These are phyloP conservation scores for Rousettus leschenaultii DNA, from an alignment of 2,113 vertebrate genomes.

Conservation along the genomic window DNA sequence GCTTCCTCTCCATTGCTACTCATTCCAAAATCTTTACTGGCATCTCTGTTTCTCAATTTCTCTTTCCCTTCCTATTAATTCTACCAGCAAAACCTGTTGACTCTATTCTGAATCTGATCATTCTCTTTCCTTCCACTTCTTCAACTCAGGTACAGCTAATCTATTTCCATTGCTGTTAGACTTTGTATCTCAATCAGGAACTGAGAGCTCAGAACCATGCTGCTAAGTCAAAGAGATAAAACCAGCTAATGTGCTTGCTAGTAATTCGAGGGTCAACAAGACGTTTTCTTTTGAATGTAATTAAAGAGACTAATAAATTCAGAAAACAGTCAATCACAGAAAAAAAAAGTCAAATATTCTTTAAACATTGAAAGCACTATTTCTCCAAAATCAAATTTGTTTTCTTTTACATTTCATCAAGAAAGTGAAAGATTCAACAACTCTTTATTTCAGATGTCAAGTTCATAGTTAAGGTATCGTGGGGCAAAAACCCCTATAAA, in stretches of 20 bases:
- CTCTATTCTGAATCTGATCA: background rate
- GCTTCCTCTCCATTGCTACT: background rate
- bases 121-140: background rate
- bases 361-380: background rate
- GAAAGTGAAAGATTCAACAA: background rate
- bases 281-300: background rate
- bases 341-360: background rate
- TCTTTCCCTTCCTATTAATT: background rate
- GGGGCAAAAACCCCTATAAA: background rate
- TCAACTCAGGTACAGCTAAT: background rate
- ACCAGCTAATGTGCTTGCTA: background rate
- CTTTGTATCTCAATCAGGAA: background rate
- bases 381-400: background rate
- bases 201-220: background rate
- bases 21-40: background rate
- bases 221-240: background rate
- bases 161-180: background rate
- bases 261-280: background rate
- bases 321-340: background rate
- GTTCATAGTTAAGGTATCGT: background rate
- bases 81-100: background rate
- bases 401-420: background rate
- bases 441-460: background rate
- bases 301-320: background rate
- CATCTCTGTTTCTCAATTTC: background rate